Evolutionary conservation across 2,888 invertebrate species (phyloP).

Genomic region (Noctua fimbriata): DNA sequence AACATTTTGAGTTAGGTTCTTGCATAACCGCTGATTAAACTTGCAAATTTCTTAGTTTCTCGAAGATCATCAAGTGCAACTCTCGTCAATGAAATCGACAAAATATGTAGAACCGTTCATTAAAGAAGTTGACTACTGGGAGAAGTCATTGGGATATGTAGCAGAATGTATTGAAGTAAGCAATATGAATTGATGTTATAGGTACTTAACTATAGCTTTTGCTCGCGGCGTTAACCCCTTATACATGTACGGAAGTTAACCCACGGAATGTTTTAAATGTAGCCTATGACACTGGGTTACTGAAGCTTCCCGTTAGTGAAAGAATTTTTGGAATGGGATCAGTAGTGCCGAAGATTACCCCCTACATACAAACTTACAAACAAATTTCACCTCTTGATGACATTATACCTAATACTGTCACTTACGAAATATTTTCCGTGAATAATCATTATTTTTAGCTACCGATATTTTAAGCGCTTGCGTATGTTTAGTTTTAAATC

Average conservation of each 20-base stretch:
- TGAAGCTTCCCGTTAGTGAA: not conserved
- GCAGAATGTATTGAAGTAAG: slow-evolving; percentile 94
- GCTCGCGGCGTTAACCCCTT: not conserved
- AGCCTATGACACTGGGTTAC: not conserved
- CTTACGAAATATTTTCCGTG: no score
- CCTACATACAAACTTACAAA: not conserved
- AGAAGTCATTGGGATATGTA: slow-evolving; percentile 94
- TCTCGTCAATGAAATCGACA: slow-evolving; percentile 97
- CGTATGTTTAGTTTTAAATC: no score
- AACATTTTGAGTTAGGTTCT: not conserved
- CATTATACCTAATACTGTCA: no score
- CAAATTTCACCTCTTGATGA: not conserved
- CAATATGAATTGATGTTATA: not conserved
- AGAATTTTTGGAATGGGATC: no score
- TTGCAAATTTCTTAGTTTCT: slow-evolving; percentile 83
- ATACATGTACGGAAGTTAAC: not conserved
- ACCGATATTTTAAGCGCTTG: no score
- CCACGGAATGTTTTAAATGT: not conserved
- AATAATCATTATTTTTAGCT: no score
- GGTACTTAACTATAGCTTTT: not conserved
- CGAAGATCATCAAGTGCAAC: slow-evolving; percentile 96
- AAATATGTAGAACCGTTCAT: slow-evolving; percentile 96
- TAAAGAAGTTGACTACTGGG: slow-evolving; percentile 96
- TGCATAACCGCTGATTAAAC: not conserved
- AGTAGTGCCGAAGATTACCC: not conserved